Percentiles rank a stretch among this genome's conserved stretches.
Conservation (phyloP, 2,113 vertebrate genomes). For the Neomonachus schauinslandi region DNA sequence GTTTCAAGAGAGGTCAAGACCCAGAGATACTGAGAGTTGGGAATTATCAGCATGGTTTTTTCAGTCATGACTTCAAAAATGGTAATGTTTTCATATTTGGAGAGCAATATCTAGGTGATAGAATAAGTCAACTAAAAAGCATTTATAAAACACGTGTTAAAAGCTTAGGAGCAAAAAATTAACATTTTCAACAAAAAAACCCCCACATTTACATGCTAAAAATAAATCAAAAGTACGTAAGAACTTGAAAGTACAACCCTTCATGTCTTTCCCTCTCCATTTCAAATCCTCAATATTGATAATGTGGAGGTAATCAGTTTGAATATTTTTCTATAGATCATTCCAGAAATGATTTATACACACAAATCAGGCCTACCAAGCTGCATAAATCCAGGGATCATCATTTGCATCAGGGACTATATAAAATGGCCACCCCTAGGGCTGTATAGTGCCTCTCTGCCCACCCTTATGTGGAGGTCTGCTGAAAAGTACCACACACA, state of each 20-base stretch:
- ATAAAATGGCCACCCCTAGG: not conserved
- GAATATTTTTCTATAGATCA: not conserved
- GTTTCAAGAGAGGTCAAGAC: not conserved
- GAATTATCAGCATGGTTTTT: not conserved
- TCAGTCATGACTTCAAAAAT: not conserved
- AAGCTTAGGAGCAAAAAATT: not conserved
- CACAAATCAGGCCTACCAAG: not conserved
- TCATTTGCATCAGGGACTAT: not conserved
- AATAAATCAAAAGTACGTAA: not conserved
- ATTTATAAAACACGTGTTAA: not conserved
- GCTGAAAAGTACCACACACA: not conserved
- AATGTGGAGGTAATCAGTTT: not conserved
- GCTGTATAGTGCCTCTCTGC: not conserved
- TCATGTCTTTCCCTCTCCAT: not conserved
- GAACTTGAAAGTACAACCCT: not conserved
- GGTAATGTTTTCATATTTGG: not conserved
- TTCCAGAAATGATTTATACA: not conserved
- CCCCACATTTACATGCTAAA: not conserved
- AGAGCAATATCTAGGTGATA: not conserved
- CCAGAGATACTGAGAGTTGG: not conserved
- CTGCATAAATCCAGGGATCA: not conserved
- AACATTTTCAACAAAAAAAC: not conserved
- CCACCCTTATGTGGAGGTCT: not conserved
- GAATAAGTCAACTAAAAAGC: not conserved
- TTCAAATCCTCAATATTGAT: not conserved